Evolutionary conservation across 1,140 invertebrate species (phyloP).

Genomic region (Pemphigus obesinymphae): DNA sequence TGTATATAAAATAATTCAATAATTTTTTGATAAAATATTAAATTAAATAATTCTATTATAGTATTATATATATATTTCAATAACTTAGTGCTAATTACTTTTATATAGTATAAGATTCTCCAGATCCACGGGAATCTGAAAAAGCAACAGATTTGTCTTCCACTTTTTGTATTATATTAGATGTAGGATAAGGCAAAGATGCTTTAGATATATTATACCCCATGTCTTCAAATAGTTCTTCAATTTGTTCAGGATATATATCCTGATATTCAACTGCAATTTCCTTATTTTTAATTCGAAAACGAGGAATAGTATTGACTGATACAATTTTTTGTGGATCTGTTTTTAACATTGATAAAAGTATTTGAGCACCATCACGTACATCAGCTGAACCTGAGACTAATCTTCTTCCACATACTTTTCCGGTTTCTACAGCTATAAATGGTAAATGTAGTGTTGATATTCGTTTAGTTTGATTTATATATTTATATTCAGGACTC

Average conservation of each 20-base stretch:
- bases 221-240: neutral
- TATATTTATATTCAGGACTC: conserved; percentile 29
- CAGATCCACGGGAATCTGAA: conserved; percentile 43
- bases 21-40: too few relatives aligned
- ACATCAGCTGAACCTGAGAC: conserved; percentile 51
- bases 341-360: conserved; percentile 45
- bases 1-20: too few relatives aligned
- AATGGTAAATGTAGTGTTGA: conserved; percentile 47
- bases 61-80: too few relatives aligned
- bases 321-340: neutral
- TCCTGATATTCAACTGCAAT: conserved; percentile 19
- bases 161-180: conserved; percentile 59
- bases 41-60: too few relatives aligned
- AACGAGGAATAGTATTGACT: conserved; percentile 28
- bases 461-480: conserved; percentile 22
- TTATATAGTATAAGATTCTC: conserved; percentile 30
- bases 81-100: too few relatives aligned
- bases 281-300: conserved; percentile 17
- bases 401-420: conserved; percentile 52
- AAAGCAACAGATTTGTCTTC: conserved; percentile 53
- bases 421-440: conserved; percentile 50
- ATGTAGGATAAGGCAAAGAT: conserved; percentile 54
- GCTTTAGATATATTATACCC: conserved; percentile 34
- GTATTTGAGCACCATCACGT: conserved; percentile 49
- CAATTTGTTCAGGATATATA: neutral